Evolutionary conservation across 2,113 vertebrate genomes (phyloP).

Genomic region (Pterocles burchelli): DNA sequence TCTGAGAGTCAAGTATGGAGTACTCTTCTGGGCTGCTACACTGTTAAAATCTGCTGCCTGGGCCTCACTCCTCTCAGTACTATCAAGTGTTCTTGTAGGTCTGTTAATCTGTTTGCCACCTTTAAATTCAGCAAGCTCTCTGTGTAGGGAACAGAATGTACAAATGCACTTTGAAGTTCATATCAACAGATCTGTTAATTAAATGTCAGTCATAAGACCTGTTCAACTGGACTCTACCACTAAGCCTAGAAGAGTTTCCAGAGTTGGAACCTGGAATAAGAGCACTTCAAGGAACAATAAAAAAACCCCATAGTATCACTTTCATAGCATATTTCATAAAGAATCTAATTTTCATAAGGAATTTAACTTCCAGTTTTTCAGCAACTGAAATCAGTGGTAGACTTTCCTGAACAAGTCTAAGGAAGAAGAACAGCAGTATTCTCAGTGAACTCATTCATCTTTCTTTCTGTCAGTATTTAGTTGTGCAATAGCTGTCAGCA

Average conservation of each 20-base stretch:
- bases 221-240: not conserved
- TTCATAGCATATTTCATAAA: not conserved
- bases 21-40: not conserved
- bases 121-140: not conserved
- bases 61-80: not conserved
- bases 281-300: not conserved
- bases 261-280: not conserved
- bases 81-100: not conserved
- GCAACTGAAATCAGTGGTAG: not conserved
- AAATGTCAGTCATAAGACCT: not conserved
- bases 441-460: not conserved
- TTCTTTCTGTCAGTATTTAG: not conserved
- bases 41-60: not conserved
- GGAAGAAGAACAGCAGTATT: not conserved
- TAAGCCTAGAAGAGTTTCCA: not conserved
- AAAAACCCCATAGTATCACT: not conserved
- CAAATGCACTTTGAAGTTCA: not conserved
- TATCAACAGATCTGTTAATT: not conserved
- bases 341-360: not conserved
- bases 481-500: not conserved
- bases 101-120: not conserved
- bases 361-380: not conserved
- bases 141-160: not conserved
- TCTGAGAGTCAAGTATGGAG: not conserved
- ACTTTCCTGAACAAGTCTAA: not conserved